Base-by-base conservation (phyloP, 2,888 invertebrate species). In the Tolmerus cingulatus region DNA sequence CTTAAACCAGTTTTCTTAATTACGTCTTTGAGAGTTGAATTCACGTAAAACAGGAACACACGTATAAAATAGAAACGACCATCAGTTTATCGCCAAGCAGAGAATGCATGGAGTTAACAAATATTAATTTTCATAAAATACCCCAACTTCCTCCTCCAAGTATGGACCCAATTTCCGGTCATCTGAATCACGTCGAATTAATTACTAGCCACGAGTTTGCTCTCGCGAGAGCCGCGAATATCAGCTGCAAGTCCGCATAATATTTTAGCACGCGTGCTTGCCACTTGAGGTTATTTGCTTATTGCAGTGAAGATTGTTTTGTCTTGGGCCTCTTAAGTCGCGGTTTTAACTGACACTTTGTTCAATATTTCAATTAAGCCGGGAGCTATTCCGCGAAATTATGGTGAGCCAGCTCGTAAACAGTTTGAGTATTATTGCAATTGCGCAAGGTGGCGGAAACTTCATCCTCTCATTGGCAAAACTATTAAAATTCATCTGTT, bases 81-180 rank as follows among this genome's bases (percentile, higher is more conserved):
- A 66, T 23, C 66, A 23, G 12, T 23, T 66, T 23, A 66, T 23
- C 9, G 2, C 9, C 66, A 19, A 66, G 27, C 66, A 19, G 27
- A 7, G 23, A n/a, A 66, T 12, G 19, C 12, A 23, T 23, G 19
- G 12, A 27, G 27, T 27, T 19, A 66, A 19, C 12, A 66, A 27
- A 66, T 66, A 12, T 66, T 66, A 66, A 66, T 66, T 19, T 12
- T 66, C 66, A 23, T 19, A 66, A 66, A 66, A 66, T 66, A 66
- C 23, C 30, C 43, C 51, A 40, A 34, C 81, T 81, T 81, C 81
- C 81, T 81, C 79, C n/a, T 30, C 43, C 51, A 51, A 19, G 27
- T 81, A 81, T 81, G 81, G 81, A 40, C 40, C 30, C 16, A 30
- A 46, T 81, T 55, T 81, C 81, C 81, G 81, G n/a, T 16, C 81